These are phyloP conservation scores for Phrynosoma blainvillii DNA, from an alignment of 2,113 vertebrate genomes.

Conservation along the genomic window DNA sequence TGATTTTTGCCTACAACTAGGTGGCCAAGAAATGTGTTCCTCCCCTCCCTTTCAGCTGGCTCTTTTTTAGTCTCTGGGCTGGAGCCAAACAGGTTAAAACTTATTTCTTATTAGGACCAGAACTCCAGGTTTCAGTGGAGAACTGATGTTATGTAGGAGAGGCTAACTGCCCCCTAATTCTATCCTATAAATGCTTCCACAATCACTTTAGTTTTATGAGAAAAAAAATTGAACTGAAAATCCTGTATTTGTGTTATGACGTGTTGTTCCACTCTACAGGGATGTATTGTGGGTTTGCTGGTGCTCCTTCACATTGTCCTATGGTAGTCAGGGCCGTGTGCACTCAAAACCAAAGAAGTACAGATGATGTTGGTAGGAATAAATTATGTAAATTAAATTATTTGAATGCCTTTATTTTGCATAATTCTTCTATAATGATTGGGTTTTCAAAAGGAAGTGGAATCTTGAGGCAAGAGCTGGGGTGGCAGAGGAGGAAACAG, in stretches of 20 bases:
- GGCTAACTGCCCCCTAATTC: neutral
- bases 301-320: neutral
- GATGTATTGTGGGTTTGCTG: neutral
- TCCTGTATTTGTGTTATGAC: neutral
- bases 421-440: neutral
- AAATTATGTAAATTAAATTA: slow-evolving; percentile 8
- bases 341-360: neutral
- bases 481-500: neutral
- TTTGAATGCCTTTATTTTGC: slow-evolving; percentile 9
- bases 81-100: neutral
- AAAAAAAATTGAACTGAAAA: neutral
- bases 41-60: neutral
- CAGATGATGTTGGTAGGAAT: slow-evolving; percentile 3
- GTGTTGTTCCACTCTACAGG: neutral
- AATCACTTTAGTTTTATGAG: neutral
- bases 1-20: too few relatives aligned
- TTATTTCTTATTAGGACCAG: neutral
- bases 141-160: neutral
- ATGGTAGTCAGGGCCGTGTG: neutral
- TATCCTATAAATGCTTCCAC: neutral
- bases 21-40: too few relatives aligned
- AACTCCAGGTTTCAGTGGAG: neutral
- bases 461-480: neutral
- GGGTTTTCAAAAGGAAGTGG: slow-evolving; percentile 3
- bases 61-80: neutral